Base-by-base conservation (phyloP, 2,113 vertebrate species). In the Oxygymnocypris stewartii region DNA sequence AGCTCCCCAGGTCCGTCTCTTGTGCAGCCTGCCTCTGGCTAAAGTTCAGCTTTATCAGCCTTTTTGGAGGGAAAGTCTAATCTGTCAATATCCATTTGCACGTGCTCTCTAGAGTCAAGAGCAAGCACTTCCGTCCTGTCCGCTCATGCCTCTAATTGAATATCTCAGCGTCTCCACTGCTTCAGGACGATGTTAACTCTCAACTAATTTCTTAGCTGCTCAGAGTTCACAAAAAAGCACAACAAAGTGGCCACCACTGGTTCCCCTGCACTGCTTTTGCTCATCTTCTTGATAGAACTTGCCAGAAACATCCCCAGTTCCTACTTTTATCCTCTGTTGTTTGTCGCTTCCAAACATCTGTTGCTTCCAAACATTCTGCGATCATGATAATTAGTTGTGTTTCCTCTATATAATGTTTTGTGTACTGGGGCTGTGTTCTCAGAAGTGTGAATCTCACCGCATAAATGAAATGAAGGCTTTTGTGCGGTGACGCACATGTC, bases 11-110 rank as follows among this genome's bases (percentile, higher is more conserved):
- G 37, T 18, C 35, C 1, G 57, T 86, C 69, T 80, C 67, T 80
- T 75, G 77, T 14, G 35, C 57, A 20, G n/a, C 57, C 35, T 7
- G 20, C 81, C 84, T 90, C 80, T 87, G 80, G 82, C 86, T 90
- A 85, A 91, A 92, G 85, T 92, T 93, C 88, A 90, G 89, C 87
- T 88, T 88, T 90, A 91, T 92, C 91, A 92, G 91, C 90, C 86
- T 82, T 92, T 92, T 89, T 90, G 42, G 91, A 84, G 79, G 76
- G 87, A 85, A 75, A 88, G 89, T 91, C 85, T 85, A 87, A 84
- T 86, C 85, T 88, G 89, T 93, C 92, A 86, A 93, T 92, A 93
- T 89, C 91, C 90, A 92, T 92, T 91, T 90, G 90, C 86, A 63
- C 18, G 6, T 40, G 37, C 20, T 1, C 61, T 76, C 16, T 76